Base-by-base conservation (phyloP, 1,140 invertebrate genomes). In the Mya arenaria region DNA sequence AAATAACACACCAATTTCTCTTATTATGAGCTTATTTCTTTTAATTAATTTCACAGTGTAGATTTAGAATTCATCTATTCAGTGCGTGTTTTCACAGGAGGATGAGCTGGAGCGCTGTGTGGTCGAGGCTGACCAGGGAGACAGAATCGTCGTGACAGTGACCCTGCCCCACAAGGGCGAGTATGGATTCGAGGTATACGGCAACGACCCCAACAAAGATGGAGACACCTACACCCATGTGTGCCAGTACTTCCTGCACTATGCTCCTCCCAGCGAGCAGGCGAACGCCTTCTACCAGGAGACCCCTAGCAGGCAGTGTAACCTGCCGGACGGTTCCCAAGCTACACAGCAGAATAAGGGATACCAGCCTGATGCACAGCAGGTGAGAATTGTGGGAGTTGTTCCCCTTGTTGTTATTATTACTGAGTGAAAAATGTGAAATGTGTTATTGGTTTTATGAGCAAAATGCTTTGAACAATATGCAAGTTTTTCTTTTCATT, bases 101-200 rank as follows among this genome's bases (percentile, higher is more conserved):
- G 89, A 90, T 30, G 90, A 90, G 1, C 78, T 92, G 39, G 91
- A 92, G 65, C 84, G 86, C n/a, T 90, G 86, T 82, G 87, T 92
- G 52, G 82, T 68, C 10, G 89, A 91, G 48, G 71, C 84, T 36
- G 91, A 92, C n/a, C 74, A 84, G 19, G 87, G 86, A 1, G 88
- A 91, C 41, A 73, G 77, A 30, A 78, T 90, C 4, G 68, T 86
- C 58, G 88, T 91, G 25, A 85, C 77, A 4, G 86, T 87, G 15
- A 81, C 86, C 17, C 84, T 92, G 1, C 92, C 92, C 28, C 30
- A 69, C 19, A 79, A 82, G 19, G 92, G 92, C 28, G 92, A 93
- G 83, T 93, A 92, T 85, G 92, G 91, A 32, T 87, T 93, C 58
- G 92, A 93, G 84, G 89, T 93, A 63, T 93, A 93, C 71, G 91